Evolutionary conservation across 2,797 vertebrate species (phyloP).

Genomic region (Lagocephalus sceleratus): DNA sequence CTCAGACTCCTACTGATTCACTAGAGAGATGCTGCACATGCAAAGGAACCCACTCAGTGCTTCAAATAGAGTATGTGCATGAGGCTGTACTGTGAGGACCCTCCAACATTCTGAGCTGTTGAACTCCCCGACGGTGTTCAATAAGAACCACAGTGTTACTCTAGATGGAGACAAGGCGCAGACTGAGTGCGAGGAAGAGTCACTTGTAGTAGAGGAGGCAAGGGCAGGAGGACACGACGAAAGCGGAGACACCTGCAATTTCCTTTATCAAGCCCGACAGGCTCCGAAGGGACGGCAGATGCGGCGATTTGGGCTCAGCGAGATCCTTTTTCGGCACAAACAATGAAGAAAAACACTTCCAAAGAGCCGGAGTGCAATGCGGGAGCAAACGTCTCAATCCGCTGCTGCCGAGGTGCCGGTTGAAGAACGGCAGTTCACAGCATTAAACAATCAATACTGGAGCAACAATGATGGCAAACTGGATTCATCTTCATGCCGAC

Average conservation of each 20-base stretch:
- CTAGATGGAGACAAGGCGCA: constrained; percentile 51
- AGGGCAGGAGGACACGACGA: constrained; percentile 57
- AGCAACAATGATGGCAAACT: constrained; percentile 62
- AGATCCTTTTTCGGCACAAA: constrained; percentile 39
- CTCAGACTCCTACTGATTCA: constrained; percentile 43
- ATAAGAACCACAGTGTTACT: constrained; percentile 45
- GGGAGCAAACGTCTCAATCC: constrained; percentile 14
- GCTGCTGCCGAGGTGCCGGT: constrained; percentile 51
- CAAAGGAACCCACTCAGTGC: constrained; percentile 35
- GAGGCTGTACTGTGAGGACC: constrained; percentile 30
- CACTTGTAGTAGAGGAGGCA: constrained; percentile 60
- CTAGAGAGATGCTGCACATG: constrained; percentile 45
- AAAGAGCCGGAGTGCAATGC: neutral
- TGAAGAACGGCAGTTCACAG: constrained; percentile 70
- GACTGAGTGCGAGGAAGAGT: constrained; percentile 52
- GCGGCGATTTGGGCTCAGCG: constrained; percentile 28
- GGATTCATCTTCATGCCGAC: constrained; percentile 65
- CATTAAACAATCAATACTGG: constrained; percentile 67
- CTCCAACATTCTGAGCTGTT: constrained; percentile 35
- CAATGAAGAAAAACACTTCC: constrained; percentile 53
- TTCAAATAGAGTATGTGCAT: constrained; percentile 36
- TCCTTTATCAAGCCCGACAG: constrained; percentile 69
- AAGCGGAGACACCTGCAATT: constrained; percentile 67
- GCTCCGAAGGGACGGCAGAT: constrained; percentile 42
- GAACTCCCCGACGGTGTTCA: constrained; percentile 46